phyloP scores from a whole-genome alignment of 2,888 invertebrate species.

The Steromphala cineraria region DNA sequence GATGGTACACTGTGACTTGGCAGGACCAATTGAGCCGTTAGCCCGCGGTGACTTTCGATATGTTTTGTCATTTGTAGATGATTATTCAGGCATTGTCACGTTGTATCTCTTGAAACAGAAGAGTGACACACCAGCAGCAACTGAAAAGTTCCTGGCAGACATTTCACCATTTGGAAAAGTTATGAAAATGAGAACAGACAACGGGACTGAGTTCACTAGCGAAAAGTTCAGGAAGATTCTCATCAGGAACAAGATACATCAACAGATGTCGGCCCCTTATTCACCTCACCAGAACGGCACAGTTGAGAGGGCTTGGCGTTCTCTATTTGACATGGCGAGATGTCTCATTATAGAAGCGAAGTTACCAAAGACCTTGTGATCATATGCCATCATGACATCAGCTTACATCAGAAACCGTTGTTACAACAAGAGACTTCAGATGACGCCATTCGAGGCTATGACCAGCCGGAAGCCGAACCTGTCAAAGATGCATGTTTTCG shows the following conservation, averaged over 20 bases:
- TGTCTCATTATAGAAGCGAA: neutral
- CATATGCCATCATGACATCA: neutral
- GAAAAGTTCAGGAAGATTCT: too few relatives aligned
- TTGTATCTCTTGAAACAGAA: neutral
- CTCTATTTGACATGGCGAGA: neutral
- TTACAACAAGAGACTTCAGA: neutral
- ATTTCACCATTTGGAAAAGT: neutral
- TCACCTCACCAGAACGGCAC: slow-evolving; percentile 2
- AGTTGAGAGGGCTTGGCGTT: neutral
- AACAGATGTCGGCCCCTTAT: neutral
- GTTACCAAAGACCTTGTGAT: neutral
- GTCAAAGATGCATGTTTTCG: too few relatives aligned
- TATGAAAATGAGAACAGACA: too few relatives aligned
- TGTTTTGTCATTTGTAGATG: too few relatives aligned
- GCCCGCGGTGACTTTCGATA: too few relatives aligned
- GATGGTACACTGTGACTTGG: too few relatives aligned
- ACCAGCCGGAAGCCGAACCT: neutral
- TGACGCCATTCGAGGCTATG: neutral
- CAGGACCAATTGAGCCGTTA: too few relatives aligned
- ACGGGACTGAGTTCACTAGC: too few relatives aligned
- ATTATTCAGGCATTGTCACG: neutral
- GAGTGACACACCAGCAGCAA: neutral
- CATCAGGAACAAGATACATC: too few relatives aligned
- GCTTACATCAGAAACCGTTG: neutral
- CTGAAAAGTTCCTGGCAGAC: neutral